These are phyloP conservation scores for Ceratothoa steindachneri DNA, from an alignment of 2,888 invertebrate genomes.

Conservation along the genomic window DNA sequence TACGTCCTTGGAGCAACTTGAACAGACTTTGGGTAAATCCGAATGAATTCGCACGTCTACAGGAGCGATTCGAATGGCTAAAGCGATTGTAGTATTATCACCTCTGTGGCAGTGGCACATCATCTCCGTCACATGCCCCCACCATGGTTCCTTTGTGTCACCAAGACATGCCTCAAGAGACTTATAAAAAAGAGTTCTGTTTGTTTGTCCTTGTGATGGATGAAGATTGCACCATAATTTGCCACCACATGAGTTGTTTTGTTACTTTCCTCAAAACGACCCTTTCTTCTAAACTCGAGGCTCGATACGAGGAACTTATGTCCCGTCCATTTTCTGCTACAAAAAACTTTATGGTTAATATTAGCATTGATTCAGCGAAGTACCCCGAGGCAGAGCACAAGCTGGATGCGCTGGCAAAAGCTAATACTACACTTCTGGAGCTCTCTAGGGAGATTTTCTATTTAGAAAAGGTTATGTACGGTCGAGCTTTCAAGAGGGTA, in stretches of 20 bases:
- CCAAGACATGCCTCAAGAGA: conserved; percentile 15
- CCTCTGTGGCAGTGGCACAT: no score
- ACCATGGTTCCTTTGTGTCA: neutral
- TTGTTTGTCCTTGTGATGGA: conserved; percentile 45
- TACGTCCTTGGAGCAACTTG: no score
- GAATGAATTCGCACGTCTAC: no score
- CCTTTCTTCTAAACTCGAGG: conserved; percentile 30
- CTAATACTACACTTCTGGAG: conserved; percentile 44
- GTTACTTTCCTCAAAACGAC: conserved; percentile 44
- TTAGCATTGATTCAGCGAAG: conserved; percentile 32
- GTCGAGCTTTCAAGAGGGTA: neutral
- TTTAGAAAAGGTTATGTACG: conserved; percentile 38
- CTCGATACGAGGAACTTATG: conserved; percentile 38
- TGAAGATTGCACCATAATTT: conserved; percentile 44
- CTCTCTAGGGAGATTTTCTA: conserved; percentile 44
- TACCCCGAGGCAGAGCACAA: conserved; percentile 30
- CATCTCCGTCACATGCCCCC: neutral
- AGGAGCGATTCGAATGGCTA: no score
- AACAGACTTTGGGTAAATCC: no score
- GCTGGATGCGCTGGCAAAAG: conserved; percentile 33
- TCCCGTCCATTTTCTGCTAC: conserved; percentile 42
- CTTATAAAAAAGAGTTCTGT: neutral
- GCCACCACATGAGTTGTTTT: conserved; percentile 37
- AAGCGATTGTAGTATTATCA: no score
- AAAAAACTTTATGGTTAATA: conserved; percentile 46